Percentiles rank a stretch among this genome's conserved stretches.
Evolutionary conservation across 2,888 invertebrate genomes (phyloP).

Genomic region (Byasa hedistus): DNA sequence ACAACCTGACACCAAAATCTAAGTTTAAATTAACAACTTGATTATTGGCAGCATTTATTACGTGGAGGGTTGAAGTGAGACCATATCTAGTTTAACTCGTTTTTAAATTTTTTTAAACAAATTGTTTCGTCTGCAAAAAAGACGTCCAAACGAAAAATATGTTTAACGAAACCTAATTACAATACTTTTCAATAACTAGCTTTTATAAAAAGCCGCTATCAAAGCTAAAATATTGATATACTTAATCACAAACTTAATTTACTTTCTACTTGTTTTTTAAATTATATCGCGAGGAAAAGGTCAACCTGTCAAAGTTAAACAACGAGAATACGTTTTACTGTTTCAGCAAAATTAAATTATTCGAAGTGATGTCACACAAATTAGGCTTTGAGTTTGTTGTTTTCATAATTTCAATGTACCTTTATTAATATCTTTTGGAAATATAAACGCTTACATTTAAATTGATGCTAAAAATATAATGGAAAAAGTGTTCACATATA

Average conservation of each 20-base stretch:
- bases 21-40: no score
- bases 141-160: no score
- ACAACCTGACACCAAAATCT: no score
- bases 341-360: slow-evolving; percentile 15
- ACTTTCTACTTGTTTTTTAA: slow-evolving; percentile 32
- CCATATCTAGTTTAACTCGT: no score
- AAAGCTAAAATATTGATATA: neutral
- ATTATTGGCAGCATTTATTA: no score
- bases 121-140: no score
- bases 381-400: neutral
- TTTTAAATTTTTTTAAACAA: no score
- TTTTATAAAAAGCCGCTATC: no score
- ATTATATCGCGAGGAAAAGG: slow-evolving; percentile 7
- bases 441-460: neutral
- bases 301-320: slow-evolving; percentile 3
- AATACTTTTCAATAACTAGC: no score
- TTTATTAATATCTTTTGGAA: neutral
- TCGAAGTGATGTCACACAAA: slow-evolving; percentile 10
- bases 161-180: no score
- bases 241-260: slow-evolving; percentile 19
- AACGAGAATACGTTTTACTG: slow-evolving; percentile 9
- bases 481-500: no score
- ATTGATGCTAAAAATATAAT: neutral
- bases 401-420: neutral
- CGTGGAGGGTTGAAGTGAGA: no score